Conservation (phyloP, 2,113 vertebrate genomes). For the Prinia subflava region DNA sequence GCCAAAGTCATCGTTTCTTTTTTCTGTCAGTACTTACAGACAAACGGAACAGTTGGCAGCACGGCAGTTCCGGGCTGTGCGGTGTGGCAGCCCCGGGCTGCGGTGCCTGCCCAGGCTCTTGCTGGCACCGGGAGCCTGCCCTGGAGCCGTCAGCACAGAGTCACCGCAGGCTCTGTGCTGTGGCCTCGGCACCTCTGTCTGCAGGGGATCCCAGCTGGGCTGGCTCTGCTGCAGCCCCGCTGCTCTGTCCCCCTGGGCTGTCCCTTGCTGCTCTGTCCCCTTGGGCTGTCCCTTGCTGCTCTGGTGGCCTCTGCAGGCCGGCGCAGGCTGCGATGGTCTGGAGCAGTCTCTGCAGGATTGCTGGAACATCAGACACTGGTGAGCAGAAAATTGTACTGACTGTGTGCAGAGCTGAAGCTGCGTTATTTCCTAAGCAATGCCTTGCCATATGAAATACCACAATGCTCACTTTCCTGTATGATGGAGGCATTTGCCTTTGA, state of each 20-base stretch:
- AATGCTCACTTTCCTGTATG: neutral
- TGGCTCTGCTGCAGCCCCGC: neutral
- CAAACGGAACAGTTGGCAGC: too few relatives aligned
- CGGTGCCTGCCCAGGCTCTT: neutral
- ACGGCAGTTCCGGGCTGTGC: neutral
- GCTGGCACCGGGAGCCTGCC: neutral
- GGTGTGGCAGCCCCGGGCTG: neutral
- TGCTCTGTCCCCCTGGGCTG: neutral
- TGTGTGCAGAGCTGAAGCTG: neutral
- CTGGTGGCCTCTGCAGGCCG: constrained; percentile 14
- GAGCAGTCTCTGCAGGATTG: neutral
- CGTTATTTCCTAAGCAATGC: neutral
- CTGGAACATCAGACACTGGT: neutral
- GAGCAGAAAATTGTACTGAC: neutral
- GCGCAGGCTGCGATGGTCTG: neutral
- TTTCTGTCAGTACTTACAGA: too few relatives aligned
- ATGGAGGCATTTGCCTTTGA: neutral
- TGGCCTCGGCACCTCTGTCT: neutral
- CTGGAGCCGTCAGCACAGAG: neutral
- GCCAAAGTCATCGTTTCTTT: neutral
- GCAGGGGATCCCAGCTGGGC: neutral
- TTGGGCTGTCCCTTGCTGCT: neutral
- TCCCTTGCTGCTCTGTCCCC: too few relatives aligned
- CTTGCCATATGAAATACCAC: neutral
- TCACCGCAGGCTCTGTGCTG: neutral